Base-by-base conservation (phyloP, 2,888 invertebrate genomes). In the Rapana venosa region DNA sequence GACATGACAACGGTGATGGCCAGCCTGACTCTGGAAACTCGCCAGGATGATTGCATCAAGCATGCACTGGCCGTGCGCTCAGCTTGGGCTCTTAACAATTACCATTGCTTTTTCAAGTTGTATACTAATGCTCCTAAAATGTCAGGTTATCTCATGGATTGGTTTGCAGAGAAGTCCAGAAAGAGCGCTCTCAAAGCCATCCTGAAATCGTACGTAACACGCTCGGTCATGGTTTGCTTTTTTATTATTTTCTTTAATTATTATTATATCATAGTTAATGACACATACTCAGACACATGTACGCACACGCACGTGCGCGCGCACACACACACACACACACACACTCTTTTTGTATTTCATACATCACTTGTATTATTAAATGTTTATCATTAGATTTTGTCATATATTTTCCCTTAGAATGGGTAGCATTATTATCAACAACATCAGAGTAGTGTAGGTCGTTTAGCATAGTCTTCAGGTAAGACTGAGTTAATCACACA, bases 71-170 rank as follows among this genome's bases (percentile, higher is more conserved):
- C 98, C 96, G 97, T 99, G 92, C 97, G 98, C 93, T 98, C 98
- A 93, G 98, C 99, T 32, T 99, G 99, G 98, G 97, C 98, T 92
- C 97, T 98, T 94, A 98, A 98, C 94, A 99, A 99, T 97, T 98
- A 98, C 96, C 98, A 98, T 96, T 97, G 97, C 96, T 98, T 99
- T 96, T 99, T 99, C 97, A 97, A 97, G 95, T 97, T 99, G 91
- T 99, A 99, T 96, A 97, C 97, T 95, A 96, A 97, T 91, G 98
- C 99, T 79, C 99, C 99, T 35, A 97, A 98, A 95, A 99, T 99
- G 99, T 98, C 98, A 85, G 98, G 98, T 90, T 99, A 98, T 97
- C 97, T 99, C 93, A 98, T 99, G 97, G 99, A 99, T 97, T 99
- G 99, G 98, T 99, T 99, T 97, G 97, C 98, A 96, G 98, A 98